Base-by-base conservation (phyloP, 2,888 invertebrate genomes). In the Aethes cnicana region DNA sequence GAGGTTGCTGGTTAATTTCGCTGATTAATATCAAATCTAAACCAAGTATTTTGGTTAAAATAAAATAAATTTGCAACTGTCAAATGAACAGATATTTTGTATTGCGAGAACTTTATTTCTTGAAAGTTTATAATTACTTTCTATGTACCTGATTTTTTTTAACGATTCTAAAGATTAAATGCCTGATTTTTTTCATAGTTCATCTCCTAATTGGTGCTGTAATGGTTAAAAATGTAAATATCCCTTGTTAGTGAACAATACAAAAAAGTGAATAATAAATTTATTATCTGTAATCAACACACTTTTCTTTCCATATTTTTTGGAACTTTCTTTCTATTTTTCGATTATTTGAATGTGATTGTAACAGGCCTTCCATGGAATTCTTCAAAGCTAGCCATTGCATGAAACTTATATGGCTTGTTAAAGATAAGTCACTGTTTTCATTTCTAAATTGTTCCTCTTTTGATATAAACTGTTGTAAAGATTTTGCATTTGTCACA, bases 361-460 rank as follows among this genome's bases (percentile, higher is more conserved):
- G 61, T 48, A 70, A 66, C 7, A 86, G 63, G 64, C 80, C 82
- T 2, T 69, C 55, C 9, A 89, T 56, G 26, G 77, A 70, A 16
- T 69, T 82, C 69, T 81, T 90, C 8, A 91, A 66, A 36, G 87
- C 77, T 63, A 90, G 90, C 91, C 91, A 92, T 55, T 90, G 91
- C 80, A 91, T 86, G 47, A 91, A 89, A 57, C 90, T 89, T 25
- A 91, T 70, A 58, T 90, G 83, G 6, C 55, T 69, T 17, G 89
- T 84, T 23, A 87, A 61, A 11, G 87, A 79, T 35, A 66, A 58
- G 1, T 58, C 54, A 47, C 69, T 69, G n/a, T 67, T 58, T 53
- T 75, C 66, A 72, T 69, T 82, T 68, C 84, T 80, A 21, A 69
- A 77, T 3, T 43, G 54, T 57, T 88, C 86, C 67, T 90, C 89